Evolutionary conservation across 2,797 vertebrate species (phyloP), one percentile per base, ranked within the genome.

Genomic region (Enteromius treurensis): DNA sequence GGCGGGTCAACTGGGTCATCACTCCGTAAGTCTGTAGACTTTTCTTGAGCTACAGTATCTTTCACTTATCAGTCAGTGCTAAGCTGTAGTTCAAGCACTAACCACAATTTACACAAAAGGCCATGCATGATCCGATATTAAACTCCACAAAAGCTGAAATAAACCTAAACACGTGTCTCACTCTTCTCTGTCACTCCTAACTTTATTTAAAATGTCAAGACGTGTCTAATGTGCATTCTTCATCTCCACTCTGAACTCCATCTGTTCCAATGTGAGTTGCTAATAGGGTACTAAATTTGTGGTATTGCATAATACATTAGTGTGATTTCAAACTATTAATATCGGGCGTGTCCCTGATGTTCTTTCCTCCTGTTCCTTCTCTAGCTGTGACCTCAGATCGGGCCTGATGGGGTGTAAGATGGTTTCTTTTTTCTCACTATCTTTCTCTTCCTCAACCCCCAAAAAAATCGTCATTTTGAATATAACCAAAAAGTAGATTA

Each of bases 1-100:
- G 94, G 96, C 67, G 95, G 97, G 71, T 97, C 97, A 11, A 88
- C 91, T 0, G 90, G 93, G 40, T 97, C 97, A 5, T 97, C 96
- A 1, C 90, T 97, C 67, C 94, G 97, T 99, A 94, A 98, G 97
- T 97, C 47, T 83, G 65, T 60, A 32, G 0, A 0, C 26, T 14
- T 45, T n/a, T 70, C 62, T 69, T 15, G 1, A 40, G 49, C 14
- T 40, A 45, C 32, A 29, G 29, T 19, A 26, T 23, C 49, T 49
- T 17, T 73, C 67, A 69, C 47, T 79, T 55, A 58, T 13, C 62
- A 67, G 13, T 40, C 58, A 71, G 45, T 53, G 60, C 51, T 32
- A 45, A 71, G 58, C 55, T 74, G n/a, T 29, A 26, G 37, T 69
- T 68, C 11, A 34, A 47, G 23, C 26, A 5, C 73, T 87, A 79